These are phyloP conservation scores for Halictus rubicundus DNA, from an alignment of 1,140 invertebrate genomes.

Conservation along the genomic window DNA sequence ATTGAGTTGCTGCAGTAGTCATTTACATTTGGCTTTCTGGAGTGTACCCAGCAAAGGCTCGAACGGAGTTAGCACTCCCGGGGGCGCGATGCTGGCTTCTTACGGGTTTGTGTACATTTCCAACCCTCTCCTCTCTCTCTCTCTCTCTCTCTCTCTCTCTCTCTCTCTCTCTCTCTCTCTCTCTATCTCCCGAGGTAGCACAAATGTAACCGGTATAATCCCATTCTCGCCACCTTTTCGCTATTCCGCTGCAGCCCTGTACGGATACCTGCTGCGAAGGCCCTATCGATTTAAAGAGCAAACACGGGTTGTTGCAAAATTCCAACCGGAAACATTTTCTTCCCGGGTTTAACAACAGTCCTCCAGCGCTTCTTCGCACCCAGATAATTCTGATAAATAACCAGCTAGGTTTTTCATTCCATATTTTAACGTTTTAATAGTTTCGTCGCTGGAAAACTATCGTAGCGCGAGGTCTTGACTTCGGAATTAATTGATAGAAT, in stretches of 20 bases:
- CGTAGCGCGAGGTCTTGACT: too few relatives aligned
- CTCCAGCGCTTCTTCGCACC: too few relatives aligned
- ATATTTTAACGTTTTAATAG: too few relatives aligned
- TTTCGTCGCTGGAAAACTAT: too few relatives aligned
- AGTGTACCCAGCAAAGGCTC: slow-evolving; percentile 40
- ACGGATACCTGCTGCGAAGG: neutral
- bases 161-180: too few relatives aligned
- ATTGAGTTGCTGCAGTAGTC: slow-evolving; percentile 70
- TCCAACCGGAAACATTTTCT: too few relatives aligned
- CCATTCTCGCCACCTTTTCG: slow-evolving; percentile 25
- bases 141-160: too few relatives aligned
- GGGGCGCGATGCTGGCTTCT: slow-evolving; percentile 67
- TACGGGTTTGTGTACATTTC: slow-evolving; percentile 51
- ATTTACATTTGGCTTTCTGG: slow-evolving; percentile 71
- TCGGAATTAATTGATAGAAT: too few relatives aligned
- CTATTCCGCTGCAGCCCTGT: too few relatives aligned
- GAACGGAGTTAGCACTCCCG: slow-evolving; percentile 66
- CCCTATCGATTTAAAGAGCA: neutral
- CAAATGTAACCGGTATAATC: slow-evolving; percentile 26
- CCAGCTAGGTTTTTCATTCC: too few relatives aligned
- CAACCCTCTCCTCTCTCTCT: slow-evolving; percentile 15
- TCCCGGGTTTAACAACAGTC: too few relatives aligned
- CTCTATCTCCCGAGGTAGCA: neutral
- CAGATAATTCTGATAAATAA: too few relatives aligned
- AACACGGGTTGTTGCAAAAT: neutral